phyloP scores from a whole-genome alignment of 1,140 invertebrate genomes.

The Panagrolaimus sp. region DNA sequence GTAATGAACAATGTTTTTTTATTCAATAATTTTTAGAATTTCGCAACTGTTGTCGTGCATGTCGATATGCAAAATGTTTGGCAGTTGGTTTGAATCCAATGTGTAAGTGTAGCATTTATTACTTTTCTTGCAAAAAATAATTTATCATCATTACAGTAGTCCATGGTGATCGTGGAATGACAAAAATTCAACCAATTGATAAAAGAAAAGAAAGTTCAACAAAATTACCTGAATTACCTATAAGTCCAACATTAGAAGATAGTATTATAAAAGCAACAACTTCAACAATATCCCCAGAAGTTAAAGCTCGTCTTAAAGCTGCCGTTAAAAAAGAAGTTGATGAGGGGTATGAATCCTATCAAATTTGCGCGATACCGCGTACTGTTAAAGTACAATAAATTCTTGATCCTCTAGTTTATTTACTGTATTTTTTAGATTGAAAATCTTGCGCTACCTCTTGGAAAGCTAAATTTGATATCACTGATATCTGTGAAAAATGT shows the following conservation, averaged over 20 bases:
- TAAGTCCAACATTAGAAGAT: neutral
- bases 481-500: neutral
- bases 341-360: neutral
- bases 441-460: neutral
- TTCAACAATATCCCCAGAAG: neutral
- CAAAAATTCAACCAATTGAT: neutral
- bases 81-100: constrained; percentile 1
- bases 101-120: no score
- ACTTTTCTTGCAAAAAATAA: no score
- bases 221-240: neutral
- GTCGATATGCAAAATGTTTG: constrained; percentile 3
- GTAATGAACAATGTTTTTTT: no score
- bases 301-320: neutral
- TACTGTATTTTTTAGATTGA: neutral
- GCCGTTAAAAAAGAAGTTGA: constrained; percentile 10
- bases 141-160: neutral
- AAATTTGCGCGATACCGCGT: no score
- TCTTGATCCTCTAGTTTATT: neutral
- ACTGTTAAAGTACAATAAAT: no score
- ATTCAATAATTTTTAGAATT: constrained; percentile 12
- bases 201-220: neutral
- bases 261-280: neutral
- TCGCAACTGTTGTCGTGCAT: constrained; percentile 7
- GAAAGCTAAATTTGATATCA: neutral
- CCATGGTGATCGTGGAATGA: constrained; percentile 3